A percentile compares a stretch with the other conserved stretches of the same genome.
These are phyloP conservation scores for Ondatra zibethicus DNA, from an alignment of 2,113 vertebrate species.

Conservation along the genomic window DNA sequence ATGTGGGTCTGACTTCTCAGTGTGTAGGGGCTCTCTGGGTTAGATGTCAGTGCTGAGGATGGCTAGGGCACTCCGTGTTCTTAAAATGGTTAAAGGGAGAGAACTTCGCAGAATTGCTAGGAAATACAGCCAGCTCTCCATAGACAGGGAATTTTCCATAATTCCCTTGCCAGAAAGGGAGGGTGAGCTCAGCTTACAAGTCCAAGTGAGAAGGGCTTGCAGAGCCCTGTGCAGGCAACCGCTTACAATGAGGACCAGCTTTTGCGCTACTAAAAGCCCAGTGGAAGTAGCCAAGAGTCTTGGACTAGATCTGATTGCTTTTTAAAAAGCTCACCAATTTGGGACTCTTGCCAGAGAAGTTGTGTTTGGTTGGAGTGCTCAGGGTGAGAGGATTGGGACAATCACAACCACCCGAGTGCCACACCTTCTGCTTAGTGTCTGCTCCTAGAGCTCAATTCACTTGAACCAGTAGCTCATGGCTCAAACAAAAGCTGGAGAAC, in stretches of 20 bases:
- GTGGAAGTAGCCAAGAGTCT: slow-evolving; percentile 40
- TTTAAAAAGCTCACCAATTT: neutral
- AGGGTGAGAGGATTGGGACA: neutral
- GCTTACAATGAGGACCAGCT: slow-evolving; percentile 32
- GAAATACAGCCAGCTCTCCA: slow-evolving; percentile 52
- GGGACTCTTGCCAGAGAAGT: neutral
- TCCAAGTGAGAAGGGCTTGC: slow-evolving; percentile 36
- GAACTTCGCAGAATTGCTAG: slow-evolving; percentile 64
- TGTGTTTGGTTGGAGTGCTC: neutral
- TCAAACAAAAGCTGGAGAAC: neutral
- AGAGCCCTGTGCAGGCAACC: slow-evolving; percentile 33
- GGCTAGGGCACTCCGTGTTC: neutral
- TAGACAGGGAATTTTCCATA: slow-evolving; percentile 66
- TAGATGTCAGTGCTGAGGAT: neutral
- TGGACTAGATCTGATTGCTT: slow-evolving; percentile 5
- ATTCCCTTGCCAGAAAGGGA: slow-evolving; percentile 60
- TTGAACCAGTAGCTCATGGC: neutral
- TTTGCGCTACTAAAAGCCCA: slow-evolving; percentile 7
- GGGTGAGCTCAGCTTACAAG: slow-evolving; percentile 31
- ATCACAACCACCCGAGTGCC: fast-evolving
- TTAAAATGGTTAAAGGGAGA: neutral
- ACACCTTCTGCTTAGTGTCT: neutral
- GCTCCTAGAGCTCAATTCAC: neutral
- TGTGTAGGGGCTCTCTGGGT: neutral
- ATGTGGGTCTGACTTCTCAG: neutral